Percentiles rank a stretch among this genome's conserved stretches.
Conservation (phyloP, 1,140 invertebrate genomes). For the Stegodyphus mimosarum region DNA sequence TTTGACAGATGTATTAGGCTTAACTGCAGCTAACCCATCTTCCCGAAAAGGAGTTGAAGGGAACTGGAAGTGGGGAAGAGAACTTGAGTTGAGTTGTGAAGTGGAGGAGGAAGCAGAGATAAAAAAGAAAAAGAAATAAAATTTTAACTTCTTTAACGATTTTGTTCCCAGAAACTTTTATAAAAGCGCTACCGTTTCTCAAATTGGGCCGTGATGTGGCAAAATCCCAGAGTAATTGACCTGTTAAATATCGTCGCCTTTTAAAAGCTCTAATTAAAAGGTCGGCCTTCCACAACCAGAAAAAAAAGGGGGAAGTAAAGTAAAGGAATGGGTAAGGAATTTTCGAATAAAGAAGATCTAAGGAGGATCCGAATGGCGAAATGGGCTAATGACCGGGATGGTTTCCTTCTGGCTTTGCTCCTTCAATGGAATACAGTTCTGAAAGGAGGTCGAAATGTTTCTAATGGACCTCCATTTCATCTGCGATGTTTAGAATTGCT, state of each 20-base stretch:
- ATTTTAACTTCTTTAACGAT: background rate
- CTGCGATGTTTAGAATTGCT: background rate
- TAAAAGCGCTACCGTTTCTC: conserved; percentile 20
- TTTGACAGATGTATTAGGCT: conserved; percentile 52
- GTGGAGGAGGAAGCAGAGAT: background rate
- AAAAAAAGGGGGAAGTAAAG: too few species aligned
- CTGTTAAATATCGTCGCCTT: conserved; percentile 57
- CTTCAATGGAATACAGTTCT: background rate
- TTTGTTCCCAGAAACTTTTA: conserved; percentile 12
- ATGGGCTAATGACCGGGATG: conserved; percentile 28
- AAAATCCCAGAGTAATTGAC: conserved; percentile 31
- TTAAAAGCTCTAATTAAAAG: conserved; percentile 49
- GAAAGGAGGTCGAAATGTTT: background rate
- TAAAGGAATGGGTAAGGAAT: conserved; percentile 4
- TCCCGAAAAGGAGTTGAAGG: background rate
- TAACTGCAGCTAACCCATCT: conserved; percentile 1
- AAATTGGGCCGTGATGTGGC: conserved; percentile 34
- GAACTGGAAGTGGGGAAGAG: background rate
- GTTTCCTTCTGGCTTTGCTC: background rate
- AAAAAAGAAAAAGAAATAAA: conserved; percentile 25
- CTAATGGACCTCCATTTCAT: background rate
- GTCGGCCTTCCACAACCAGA: background rate
- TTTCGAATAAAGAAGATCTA: conserved; percentile 28
- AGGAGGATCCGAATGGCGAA: conserved; percentile 7
- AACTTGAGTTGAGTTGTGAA: background rate